These are phyloP conservation scores for Pharmacophagus antenor DNA, from an alignment of 2,888 invertebrate genomes.

Conservation along the genomic window DNA sequence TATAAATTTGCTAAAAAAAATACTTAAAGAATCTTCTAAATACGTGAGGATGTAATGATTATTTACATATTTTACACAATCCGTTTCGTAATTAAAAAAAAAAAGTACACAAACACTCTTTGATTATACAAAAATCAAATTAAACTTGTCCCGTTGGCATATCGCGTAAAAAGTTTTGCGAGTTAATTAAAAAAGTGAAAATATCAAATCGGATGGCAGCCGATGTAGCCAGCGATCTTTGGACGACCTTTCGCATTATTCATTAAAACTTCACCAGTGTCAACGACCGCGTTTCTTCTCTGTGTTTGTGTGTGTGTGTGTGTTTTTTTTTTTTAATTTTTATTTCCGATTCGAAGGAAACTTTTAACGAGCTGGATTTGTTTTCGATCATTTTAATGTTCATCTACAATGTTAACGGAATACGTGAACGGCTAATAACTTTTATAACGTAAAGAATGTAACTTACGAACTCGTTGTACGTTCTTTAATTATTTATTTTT, in stretches of 20 bases:
- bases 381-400: conserved; percentile 21
- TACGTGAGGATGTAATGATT: too few species aligned
- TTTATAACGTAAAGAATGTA: too few species aligned
- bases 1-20: too few species aligned
- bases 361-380: conserved; percentile 39
- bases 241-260: conserved; percentile 39
- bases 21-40: too few species aligned
- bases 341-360: conserved; percentile 37
- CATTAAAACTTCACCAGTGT: conserved; percentile 39
- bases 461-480: too few species aligned
- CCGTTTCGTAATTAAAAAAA: not conserved
- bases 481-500: too few species aligned
- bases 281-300: conserved; percentile 39
- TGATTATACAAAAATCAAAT: not conserved
- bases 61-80: not conserved
- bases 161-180: not conserved
- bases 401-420: not conserved
- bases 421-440: not conserved
- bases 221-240: conserved; percentile 27
- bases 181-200: conserved; percentile 30
- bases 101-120: not conserved
- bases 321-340: too few species aligned
- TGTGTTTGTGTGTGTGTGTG: too few species aligned
- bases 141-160: not conserved
- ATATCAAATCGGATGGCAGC: conserved; percentile 31